phyloP scores from a whole-genome alignment of 2,113 vertebrate species.

The Eira barbara region DNA sequence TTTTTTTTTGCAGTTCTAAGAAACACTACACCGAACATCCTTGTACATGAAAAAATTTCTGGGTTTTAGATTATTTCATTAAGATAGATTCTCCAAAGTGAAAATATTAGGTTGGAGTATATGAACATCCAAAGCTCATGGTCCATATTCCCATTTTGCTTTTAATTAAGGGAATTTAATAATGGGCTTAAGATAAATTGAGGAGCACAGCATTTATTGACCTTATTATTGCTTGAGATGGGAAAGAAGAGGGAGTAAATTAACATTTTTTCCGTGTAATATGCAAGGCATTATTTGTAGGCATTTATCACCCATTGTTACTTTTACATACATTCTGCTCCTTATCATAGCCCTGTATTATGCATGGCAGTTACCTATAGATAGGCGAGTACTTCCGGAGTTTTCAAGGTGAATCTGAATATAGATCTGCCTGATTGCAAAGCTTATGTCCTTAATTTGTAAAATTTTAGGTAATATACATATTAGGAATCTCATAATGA shows the following conservation, averaged over 20 bases:
- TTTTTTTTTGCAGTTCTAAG: background rate
- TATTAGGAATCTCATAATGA: background rate
- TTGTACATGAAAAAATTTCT: background rate
- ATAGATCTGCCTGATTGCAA: background rate
- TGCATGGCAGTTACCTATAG: background rate
- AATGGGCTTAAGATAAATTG: conserved; percentile 18
- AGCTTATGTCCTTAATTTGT: background rate
- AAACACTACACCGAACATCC: background rate
- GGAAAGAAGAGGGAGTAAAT: background rate
- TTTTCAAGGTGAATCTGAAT: background rate
- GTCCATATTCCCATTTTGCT: background rate
- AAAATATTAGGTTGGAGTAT: conserved; percentile 10
- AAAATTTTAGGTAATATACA: background rate
- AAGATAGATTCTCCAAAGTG: background rate
- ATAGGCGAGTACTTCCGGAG: background rate
- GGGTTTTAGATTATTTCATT: background rate
- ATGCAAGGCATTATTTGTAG: background rate
- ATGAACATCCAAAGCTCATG: background rate
- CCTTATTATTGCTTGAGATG: background rate
- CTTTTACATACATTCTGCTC: background rate
- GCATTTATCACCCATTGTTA: background rate
- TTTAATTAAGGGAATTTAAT: conserved; percentile 22
- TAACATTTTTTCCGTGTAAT: background rate
- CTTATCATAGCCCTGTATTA: background rate
- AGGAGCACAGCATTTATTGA: background rate